Evolutionary conservation across 2,888 invertebrate species (phyloP).

Genomic region (Drosophila cognata): DNA sequence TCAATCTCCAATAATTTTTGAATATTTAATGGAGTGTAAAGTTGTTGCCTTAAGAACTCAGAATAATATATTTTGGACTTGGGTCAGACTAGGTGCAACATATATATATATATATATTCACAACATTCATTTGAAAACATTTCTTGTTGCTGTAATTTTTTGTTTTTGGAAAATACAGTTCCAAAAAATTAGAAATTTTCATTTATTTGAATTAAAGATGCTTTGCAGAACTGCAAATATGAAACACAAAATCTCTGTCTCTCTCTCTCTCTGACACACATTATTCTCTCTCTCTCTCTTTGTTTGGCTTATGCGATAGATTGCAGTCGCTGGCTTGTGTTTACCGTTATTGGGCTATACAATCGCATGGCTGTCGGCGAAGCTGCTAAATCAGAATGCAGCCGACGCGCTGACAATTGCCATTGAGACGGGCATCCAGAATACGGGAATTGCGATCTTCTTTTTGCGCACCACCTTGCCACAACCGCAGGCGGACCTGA

Average conservation of each 20-base stretch:
- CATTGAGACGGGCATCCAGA: constrained; percentile 97
- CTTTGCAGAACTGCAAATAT: neutral
- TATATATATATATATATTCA: too few species aligned
- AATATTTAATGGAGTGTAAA: neutral
- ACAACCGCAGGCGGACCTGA: constrained; percentile 94
- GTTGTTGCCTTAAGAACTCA: neutral
- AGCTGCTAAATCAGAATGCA: constrained; percentile 87
- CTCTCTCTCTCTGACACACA: neutral
- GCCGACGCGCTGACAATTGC: constrained; percentile 93
- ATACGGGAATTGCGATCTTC: constrained; percentile 96
- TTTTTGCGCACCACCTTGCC: constrained; percentile 92
- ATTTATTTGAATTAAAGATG: too few species aligned
- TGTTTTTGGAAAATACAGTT: neutral
- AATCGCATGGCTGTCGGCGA: constrained; percentile 89
- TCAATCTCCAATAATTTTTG: neutral
- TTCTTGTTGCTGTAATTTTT: neutral
- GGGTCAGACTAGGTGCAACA: neutral
- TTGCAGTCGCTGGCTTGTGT: constrained; percentile 91
- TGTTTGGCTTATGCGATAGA: constrained; percentile 84
- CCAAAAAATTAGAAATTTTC: too few species aligned
- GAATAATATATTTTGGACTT: neutral
- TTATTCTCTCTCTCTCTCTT: neutral
- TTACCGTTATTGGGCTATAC: constrained; percentile 93
- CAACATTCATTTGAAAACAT: too few species aligned
- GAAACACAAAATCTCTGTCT: neutral